Evolutionary conservation across 2,797 vertebrate species (phyloP).

Genomic region (Otus scops): DNA sequence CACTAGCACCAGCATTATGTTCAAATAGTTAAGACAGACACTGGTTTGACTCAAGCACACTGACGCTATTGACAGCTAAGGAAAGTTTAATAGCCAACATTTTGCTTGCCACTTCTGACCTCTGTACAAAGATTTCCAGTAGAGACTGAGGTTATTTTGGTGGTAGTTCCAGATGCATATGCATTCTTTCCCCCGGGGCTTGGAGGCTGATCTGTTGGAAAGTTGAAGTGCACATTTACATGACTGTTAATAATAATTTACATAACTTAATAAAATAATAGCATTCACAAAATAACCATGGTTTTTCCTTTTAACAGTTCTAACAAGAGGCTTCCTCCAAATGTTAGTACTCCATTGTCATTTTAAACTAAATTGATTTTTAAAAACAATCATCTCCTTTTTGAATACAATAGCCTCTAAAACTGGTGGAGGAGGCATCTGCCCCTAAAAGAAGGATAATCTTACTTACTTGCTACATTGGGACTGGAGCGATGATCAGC

Average conservation of each 20-base stretch:
- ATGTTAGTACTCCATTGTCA: background rate
- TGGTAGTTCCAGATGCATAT: conserved; percentile 86
- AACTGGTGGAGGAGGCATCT: background rate
- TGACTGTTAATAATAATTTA: background rate
- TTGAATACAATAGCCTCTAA: background rate
- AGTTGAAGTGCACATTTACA: conserved; percentile 25
- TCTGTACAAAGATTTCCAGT: conserved; percentile 97
- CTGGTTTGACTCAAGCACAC: background rate
- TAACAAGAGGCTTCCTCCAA: background rate
- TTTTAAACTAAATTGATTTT: background rate
- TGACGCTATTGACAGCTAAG: background rate
- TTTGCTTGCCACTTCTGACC: conserved; percentile 76
- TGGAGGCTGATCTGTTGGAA: conserved; percentile 89
- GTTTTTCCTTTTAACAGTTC: background rate
- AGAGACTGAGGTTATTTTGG: conserved; percentile 97
- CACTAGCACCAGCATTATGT: background rate
- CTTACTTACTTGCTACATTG: conserved; percentile 93
- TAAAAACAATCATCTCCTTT: background rate
- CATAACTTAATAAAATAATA: background rate
- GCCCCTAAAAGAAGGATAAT: background rate
- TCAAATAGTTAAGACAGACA: background rate
- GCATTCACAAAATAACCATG: background rate
- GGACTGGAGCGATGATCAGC: conserved; percentile 96
- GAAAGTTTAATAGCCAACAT: background rate
- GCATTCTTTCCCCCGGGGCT: conserved; percentile 89